These are phyloP conservation scores for Arge pagana DNA, from an alignment of 2,888 invertebrate species.

Conservation along the genomic window DNA sequence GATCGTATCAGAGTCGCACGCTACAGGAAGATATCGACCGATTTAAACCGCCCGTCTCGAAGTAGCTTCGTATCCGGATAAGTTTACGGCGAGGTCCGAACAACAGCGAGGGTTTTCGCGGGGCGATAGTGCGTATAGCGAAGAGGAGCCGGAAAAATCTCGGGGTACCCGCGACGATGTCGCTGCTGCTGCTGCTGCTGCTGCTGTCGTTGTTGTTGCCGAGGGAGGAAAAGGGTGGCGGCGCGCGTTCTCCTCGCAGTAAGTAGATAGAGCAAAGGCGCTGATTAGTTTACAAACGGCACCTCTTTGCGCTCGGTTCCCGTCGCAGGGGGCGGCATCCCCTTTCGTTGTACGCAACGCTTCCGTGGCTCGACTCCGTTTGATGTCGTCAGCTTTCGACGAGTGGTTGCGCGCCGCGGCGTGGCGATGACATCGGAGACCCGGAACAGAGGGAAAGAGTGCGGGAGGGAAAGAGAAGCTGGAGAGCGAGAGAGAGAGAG, in stretches of 20 bases:
- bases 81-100: neutral
- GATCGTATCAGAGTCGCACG: too few species aligned
- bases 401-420: conserved; percentile 4
- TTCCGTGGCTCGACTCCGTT: conserved; percentile 26
- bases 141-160: conserved; percentile 13
- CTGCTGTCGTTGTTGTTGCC: too few species aligned
- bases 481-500: conserved; percentile 6
- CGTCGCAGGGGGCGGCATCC: neutral
- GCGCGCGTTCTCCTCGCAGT: too few species aligned
- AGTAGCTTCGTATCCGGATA: conserved; percentile 10
- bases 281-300: conserved; percentile 35
- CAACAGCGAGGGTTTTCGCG: neutral
- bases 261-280: conserved; percentile 7
- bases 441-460: conserved; percentile 3
- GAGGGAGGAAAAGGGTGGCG: conserved; percentile 14
- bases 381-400: conserved; percentile 27
- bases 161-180: conserved; percentile 10
- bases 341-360: too few species aligned
- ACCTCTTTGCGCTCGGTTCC: conserved; percentile 30
- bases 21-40: too few species aligned
- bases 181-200: neutral
- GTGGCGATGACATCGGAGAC: neutral
- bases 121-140: too few species aligned
- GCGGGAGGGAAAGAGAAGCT: conserved; percentile 17
- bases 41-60: too few species aligned